Base-by-base conservation (phyloP, 2,797 vertebrate genomes). In the Enteromius argenteus region DNA sequence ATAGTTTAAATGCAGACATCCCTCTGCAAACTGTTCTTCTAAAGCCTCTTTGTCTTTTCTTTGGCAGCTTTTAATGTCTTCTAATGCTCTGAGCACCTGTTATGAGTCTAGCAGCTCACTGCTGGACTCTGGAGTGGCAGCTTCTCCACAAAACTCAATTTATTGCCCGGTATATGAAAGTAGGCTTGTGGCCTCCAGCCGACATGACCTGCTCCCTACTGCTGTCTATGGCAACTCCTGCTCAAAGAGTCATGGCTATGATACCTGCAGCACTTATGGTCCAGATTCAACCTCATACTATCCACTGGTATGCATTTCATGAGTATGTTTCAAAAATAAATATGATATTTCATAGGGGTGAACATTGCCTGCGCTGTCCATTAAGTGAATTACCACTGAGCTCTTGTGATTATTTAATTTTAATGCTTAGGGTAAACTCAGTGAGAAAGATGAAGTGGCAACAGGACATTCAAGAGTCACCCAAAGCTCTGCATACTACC, bases 11-110 rank as follows among this genome's bases (percentile, higher is more conserved):
- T 23, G n/a, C 68, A 23, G 27, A 32, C 32, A 64, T 17, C 7
- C 9, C 30, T 74, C 2, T 53, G 27, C 30, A 49, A 32, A 15
- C 9, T 21, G n/a, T 79, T 49, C 19, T 78, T 19, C 42, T 69
- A 7, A 35, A 64, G 13, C 15, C 1, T 79, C 5, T 64, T 78
- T 4, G 0, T 81, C 21, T 23, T 79, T 46, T 84, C 58, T 53
- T 51, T 87, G 37, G 14, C 87, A 99, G 98, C 96, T 99, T 91
- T 93, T 99, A 92, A 97, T 98, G 97, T 93, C 94, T 88, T 94
- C 97, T 89, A 95, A 96, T 88, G 94, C 97, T 80, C 89, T 99
- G 92, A 93, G 95, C 76, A 93, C 96, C 82, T 98, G 97, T 93
- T 96, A 97, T 89, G 97, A 99, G 86, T 92, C 96, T 30, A 92